Conservation (phyloP, 2,888 invertebrate genomes). For the Cheilosia impressa region DNA sequence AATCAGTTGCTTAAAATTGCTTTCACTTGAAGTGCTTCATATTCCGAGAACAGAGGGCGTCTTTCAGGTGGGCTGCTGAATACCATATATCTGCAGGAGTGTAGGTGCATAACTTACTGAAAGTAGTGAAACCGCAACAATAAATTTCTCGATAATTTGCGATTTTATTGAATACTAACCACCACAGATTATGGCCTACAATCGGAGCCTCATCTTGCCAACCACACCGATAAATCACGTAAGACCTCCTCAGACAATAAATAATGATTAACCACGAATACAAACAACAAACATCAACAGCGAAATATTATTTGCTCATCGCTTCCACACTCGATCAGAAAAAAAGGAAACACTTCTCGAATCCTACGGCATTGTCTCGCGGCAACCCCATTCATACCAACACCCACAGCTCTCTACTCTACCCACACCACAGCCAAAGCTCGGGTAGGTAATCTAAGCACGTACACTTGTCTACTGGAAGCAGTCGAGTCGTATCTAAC, state of each 20-base stretch:
- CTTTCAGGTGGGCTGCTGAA: neutral
- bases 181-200: conserved; percentile 26
- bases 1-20: no score
- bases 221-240: conserved; percentile 32
- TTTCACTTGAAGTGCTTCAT: no score
- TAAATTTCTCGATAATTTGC: neutral
- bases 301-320: conserved; percentile 27
- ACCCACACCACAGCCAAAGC: neutral
- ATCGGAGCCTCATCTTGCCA: conserved; percentile 7
- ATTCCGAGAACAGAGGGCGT: no score
- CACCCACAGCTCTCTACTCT: neutral
- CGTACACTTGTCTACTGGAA: conserved; percentile 29
- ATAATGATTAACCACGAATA: conserved; percentile 20
- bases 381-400: conserved; percentile 14
- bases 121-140: neutral
- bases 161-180: conserved; percentile 35
- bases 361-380: conserved; percentile 1
- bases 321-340: neutral
- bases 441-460: conserved; percentile 42
- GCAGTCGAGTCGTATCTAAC: conserved; percentile 37
- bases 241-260: conserved; percentile 14
- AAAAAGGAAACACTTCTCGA: neutral
- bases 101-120: neutral
- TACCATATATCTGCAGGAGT: neutral
- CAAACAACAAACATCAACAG: neutral